Conservation (phyloP, 2,113 vertebrate genomes). For the Tupaia chinensis region DNA sequence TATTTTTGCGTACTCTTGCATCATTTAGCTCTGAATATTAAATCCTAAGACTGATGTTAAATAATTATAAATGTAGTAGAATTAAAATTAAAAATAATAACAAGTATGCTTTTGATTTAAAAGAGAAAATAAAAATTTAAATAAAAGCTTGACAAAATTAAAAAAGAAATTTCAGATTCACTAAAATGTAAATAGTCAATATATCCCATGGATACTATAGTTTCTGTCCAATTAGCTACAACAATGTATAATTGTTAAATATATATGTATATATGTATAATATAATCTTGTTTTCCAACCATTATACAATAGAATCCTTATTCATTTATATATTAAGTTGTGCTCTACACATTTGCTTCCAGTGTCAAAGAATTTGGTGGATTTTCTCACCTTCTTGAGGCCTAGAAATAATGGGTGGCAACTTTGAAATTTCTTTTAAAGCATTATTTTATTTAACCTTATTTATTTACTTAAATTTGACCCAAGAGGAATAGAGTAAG, state of each 20-base stretch:
- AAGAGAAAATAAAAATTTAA: background rate
- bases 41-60: background rate
- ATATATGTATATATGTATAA: too few relatives aligned
- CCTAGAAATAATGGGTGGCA: background rate
- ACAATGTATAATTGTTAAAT: background rate
- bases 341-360: background rate
- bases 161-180: background rate
- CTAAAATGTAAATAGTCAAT: background rate
- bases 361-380: background rate
- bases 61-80: background rate
- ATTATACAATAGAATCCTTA: background rate
- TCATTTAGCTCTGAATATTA: background rate
- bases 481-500: too few relatives aligned
- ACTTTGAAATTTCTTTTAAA: background rate
- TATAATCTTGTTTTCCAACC: background rate
- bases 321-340: background rate
- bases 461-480: too few relatives aligned
- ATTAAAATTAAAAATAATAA: background rate
- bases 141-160: background rate
- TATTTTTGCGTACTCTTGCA: background rate
- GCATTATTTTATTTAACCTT: too few relatives aligned
- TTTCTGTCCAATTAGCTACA: background rate
- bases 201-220: background rate
- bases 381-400: background rate
- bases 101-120: slow-evolving; percentile 9